Evolutionary conservation across 2,888 invertebrate genomes (phyloP).

Genomic region (Poecilobothrus nobilitatus): DNA sequence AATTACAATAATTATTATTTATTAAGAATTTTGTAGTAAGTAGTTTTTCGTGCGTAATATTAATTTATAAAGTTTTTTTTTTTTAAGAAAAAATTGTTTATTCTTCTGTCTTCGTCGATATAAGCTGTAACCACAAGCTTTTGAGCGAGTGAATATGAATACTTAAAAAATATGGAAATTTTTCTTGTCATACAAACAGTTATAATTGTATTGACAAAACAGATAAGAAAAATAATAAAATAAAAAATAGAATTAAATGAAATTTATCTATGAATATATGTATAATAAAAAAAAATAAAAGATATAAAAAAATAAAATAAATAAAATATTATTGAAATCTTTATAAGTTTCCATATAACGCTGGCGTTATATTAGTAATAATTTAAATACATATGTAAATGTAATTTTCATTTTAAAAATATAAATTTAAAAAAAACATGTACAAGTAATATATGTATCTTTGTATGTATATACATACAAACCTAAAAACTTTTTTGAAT

Average conservation of each 20-base stretch:
- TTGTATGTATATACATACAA: background rate
- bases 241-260: slow-evolving; percentile 1
- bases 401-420: background rate
- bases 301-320: slow-evolving; percentile 22
- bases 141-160: too few species aligned
- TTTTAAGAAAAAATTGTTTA: too few species aligned
- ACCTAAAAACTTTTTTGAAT: background rate
- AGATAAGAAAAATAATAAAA: slow-evolving; percentile 24
- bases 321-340: slow-evolving; percentile 14
- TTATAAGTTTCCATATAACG: background rate
- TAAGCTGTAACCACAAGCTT: too few species aligned
- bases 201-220: slow-evolving; percentile 22
- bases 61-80: too few species aligned
- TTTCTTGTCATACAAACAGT: too few species aligned
- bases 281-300: slow-evolving; percentile 20
- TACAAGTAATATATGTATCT: background rate
- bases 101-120: too few species aligned
- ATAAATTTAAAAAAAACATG: background rate
- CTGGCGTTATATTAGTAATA: slow-evolving; percentile 4
- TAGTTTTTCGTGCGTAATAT: too few species aligned
- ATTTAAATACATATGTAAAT: background rate
- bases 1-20: too few species aligned
- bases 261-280: too few species aligned
- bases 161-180: too few species aligned
- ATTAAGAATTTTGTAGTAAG: too few species aligned